phyloP scores from a whole-genome alignment of 2,888 invertebrate species.

The Platycheirus rosarum region DNA sequence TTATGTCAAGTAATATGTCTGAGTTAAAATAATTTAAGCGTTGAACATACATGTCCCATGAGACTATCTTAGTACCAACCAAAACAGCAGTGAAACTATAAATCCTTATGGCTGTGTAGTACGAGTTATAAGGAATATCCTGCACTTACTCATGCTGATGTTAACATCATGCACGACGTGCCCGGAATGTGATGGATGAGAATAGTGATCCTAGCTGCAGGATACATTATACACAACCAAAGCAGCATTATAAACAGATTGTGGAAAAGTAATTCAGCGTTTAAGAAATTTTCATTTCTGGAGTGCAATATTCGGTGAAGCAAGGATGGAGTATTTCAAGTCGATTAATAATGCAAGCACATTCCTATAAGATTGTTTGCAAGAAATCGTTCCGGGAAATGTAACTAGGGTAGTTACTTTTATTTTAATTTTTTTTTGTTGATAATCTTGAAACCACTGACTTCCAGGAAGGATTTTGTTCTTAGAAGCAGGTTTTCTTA shows the following conservation, averaged over 20 bases:
- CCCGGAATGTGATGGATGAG: constrained; percentile 62
- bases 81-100: constrained; percentile 32
- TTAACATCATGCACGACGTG: constrained; percentile 48
- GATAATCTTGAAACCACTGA: background rate
- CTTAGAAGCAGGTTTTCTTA: no score
- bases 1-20: constrained; percentile 53
- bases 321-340: background rate
- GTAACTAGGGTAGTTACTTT: background rate
- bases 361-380: constrained; percentile 11
- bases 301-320: constrained; percentile 10
- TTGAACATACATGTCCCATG: constrained; percentile 43
- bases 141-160: constrained; percentile 40
- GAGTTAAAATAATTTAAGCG: constrained; percentile 62
- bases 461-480: background rate
- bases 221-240: constrained; percentile 10
- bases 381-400: constrained; percentile 9
- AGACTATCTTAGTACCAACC: constrained; percentile 54
- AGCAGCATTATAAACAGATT: constrained; percentile 6
- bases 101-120: constrained; percentile 16
- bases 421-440: background rate
- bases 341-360: constrained; percentile 27
- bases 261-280: constrained; percentile 17
- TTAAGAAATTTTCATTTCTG: background rate
- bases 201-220: constrained; percentile 40
- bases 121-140: constrained; percentile 15